Evolutionary conservation across 1,140 invertebrate genomes (phyloP).

Genomic region (Diuraphis noxia): DNA sequence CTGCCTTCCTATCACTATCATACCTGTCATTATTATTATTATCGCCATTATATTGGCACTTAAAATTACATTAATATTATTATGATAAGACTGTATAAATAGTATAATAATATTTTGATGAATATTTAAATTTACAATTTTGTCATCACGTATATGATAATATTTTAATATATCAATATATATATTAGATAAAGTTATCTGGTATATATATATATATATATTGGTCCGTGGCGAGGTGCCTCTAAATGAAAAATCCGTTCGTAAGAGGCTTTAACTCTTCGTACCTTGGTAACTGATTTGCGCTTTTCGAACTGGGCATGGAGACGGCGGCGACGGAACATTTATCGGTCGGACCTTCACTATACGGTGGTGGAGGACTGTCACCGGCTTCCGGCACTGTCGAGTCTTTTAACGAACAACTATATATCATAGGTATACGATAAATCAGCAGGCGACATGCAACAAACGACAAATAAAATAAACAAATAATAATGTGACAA

Average conservation of each 20-base stretch:
- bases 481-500: neutral
- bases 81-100: neutral
- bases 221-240: neutral
- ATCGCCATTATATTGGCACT: neutral
- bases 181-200: too few relatives aligned
- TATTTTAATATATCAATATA: neutral
- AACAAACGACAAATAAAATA: conserved; percentile 12
- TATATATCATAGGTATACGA: neutral
- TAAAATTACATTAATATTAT: neutral
- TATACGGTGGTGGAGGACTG: conserved; percentile 57
- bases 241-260: conserved; percentile 56
- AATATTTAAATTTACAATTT: neutral
- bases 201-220: neutral
- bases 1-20: neutral
- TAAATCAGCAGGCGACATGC: neutral
- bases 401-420: conserved; percentile 54
- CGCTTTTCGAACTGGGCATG: conserved; percentile 32
- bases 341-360: conserved; percentile 53
- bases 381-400: conserved; percentile 54
- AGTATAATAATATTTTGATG: neutral
- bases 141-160: neutral
- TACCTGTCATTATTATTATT: neutral
- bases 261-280: conserved; percentile 53
- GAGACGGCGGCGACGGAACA: neutral
- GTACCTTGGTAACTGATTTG: conserved; percentile 56